Evolutionary conservation across 1,140 invertebrate species (phyloP).

Genomic region (Hydropsyche tenuis): DNA sequence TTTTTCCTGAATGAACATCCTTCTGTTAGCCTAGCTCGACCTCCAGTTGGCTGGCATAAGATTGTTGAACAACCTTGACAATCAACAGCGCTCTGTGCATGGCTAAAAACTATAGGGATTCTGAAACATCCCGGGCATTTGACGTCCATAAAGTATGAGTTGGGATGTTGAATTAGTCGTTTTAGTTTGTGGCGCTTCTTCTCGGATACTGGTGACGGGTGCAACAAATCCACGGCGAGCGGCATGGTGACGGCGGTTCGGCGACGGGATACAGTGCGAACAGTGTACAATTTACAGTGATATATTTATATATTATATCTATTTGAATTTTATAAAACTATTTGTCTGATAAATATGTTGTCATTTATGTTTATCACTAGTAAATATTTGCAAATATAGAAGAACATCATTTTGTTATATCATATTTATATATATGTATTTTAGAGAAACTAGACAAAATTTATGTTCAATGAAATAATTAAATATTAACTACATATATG

Average conservation of each 20-base stretch:
- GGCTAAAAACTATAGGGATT: slow-evolving; percentile 98
- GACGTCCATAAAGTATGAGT: slow-evolving; percentile 99
- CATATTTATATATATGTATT: no score
- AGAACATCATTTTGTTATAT: no score
- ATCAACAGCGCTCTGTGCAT: slow-evolving; percentile 97
- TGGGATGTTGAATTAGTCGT: slow-evolving; percentile 97
- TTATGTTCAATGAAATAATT: no score
- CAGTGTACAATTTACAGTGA: no score
- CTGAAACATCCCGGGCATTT: slow-evolving; percentile 99
- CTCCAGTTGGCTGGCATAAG: slow-evolving; percentile 98
- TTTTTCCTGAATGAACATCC: slow-evolving; percentile 95
- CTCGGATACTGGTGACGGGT: slow-evolving; percentile 91
- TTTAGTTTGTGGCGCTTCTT: slow-evolving; percentile 97
- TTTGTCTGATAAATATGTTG: no score
- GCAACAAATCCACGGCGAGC: slow-evolving; percentile 96
- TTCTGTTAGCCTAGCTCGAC: slow-evolving; percentile 97
- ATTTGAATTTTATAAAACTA: no score
- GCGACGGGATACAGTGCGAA: no score
- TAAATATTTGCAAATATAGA: no score
- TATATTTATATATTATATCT: no score
- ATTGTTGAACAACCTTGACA: slow-evolving; percentile 98
- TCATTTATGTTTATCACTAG: no score
- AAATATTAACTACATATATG: no score
- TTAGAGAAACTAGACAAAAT: no score
- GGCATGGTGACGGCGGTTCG: slow-evolving; percentile 29